phyloP scores from a whole-genome alignment of 2,888 invertebrate genomes.

The Eupithecia subfuscata region DNA sequence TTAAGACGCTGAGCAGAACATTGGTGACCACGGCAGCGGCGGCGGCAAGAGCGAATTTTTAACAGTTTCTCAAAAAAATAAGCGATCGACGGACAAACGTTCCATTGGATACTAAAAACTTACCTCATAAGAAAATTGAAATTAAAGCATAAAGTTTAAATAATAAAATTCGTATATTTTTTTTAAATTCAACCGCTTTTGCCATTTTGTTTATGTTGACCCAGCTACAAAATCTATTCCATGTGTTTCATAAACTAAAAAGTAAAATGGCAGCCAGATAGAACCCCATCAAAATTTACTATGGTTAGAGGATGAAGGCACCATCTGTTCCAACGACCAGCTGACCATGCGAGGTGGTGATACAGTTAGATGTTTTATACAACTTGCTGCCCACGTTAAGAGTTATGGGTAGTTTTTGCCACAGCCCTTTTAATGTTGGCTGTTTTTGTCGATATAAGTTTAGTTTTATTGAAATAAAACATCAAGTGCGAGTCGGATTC shows the following conservation, averaged over 20 bases:
- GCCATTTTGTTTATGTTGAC: neutral
- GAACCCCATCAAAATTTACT: slow-evolving; percentile 1
- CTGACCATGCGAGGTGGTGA: slow-evolving; percentile 33
- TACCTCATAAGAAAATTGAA: too few relatives aligned
- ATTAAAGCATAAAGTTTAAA: too few relatives aligned
- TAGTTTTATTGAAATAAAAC: neutral
- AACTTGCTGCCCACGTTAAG: slow-evolving; percentile 28
- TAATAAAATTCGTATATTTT: too few relatives aligned
- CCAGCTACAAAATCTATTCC: neutral
- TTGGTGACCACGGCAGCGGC: neutral
- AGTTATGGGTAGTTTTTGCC: slow-evolving; percentile 31
- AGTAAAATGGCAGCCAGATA: neutral
- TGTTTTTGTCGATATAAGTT: neutral
- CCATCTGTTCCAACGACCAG: slow-evolving; percentile 31
- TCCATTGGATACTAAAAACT: neutral
- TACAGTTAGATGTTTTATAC: slow-evolving; percentile 35
- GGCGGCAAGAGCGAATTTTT: neutral
- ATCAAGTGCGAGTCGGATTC: too few relatives aligned
- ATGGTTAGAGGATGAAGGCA: slow-evolving; percentile 10
- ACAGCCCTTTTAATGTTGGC: slow-evolving; percentile 1
- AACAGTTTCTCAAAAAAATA: neutral
- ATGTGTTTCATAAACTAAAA: neutral
- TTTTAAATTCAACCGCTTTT: neutral
- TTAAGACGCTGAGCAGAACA: neutral
- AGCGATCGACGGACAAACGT: neutral